Evolutionary conservation across 2,888 invertebrate genomes (phyloP).

Genomic region (Cerceris rybyensis): DNA sequence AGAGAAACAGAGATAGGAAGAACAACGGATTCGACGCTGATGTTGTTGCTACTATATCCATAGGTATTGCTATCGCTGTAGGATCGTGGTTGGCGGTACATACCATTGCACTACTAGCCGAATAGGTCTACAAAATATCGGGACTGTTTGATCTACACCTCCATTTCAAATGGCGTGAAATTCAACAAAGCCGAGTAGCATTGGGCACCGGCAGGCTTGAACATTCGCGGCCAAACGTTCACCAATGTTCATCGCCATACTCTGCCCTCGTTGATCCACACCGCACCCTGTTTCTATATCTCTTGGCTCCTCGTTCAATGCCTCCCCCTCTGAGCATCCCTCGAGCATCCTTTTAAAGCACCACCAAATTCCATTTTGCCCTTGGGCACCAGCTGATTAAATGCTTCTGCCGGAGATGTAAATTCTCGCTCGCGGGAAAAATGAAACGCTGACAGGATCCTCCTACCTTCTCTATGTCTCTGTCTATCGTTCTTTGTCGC

Average conservation of each 20-base stretch:
- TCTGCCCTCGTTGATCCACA: conserved; percentile 2
- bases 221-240: conserved; percentile 35
- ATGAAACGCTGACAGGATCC: conserved; percentile 34
- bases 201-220: conserved; percentile 44
- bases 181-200: conserved; percentile 77
- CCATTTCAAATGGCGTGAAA: conserved; percentile 78
- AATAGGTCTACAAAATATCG: conserved; percentile 71
- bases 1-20: conserved; percentile 5
- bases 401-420: conserved; percentile 67
- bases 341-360: conserved; percentile 59
- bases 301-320: conserved; percentile 9
- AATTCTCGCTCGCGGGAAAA: conserved; percentile 61
- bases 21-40: conserved; percentile 12
- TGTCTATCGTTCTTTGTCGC: not conserved
- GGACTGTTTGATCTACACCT: conserved; percentile 75
- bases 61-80: conserved; percentile 36
- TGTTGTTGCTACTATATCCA: conserved; percentile 13
- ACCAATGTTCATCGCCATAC: conserved; percentile 27
- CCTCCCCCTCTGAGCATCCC: conserved; percentile 11
- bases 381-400: conserved; percentile 65
- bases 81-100: conserved; percentile 10
- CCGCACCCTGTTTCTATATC: conserved; percentile 13
- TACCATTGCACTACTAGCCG: conserved; percentile 18
- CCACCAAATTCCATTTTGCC: conserved; percentile 63
- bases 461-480: conserved; percentile 1